phyloP scores from a whole-genome alignment of 2,888 invertebrate genomes.

The Drosophila pseudotakahashii region DNA sequence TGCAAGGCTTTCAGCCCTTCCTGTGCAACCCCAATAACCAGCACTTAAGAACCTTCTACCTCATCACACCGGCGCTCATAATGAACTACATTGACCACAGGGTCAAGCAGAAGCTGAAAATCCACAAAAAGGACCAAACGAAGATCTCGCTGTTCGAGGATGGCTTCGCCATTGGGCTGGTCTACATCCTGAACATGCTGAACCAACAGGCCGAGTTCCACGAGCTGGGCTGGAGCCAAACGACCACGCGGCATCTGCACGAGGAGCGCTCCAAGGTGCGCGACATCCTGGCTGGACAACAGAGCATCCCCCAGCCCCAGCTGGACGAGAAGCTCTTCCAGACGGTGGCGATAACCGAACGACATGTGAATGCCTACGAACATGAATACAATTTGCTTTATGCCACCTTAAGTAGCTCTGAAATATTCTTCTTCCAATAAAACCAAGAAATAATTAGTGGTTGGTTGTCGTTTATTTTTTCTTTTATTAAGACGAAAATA shows the following conservation, averaged over 20 bases:
- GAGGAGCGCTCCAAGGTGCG: constrained; percentile 86
- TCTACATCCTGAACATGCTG: constrained; percentile 95
- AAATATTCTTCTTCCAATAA: constrained; percentile 96
- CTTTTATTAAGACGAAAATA: constrained; percentile 71
- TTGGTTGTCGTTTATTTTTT: constrained; percentile 44
- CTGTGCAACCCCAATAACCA: constrained; percentile 93
- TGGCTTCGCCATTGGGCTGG: constrained; percentile 97
- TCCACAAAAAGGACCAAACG: constrained; percentile 90
- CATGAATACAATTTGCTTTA: constrained; percentile 95
- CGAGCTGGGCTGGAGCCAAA: constrained; percentile 97
- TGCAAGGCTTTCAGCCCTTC: constrained; percentile 96
- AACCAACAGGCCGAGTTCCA: constrained; percentile 95
- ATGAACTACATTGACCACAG: constrained; percentile 98
- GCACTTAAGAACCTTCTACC: constrained; percentile 95
- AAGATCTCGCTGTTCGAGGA: constrained; percentile 98
- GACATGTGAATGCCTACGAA: constrained; percentile 90
- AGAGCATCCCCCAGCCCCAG: constrained; percentile 45
- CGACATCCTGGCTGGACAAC: constrained; percentile 85
- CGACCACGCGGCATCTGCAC: constrained; percentile 90
- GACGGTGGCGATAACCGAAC: constrained; percentile 94
- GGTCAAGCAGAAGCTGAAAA: constrained; percentile 95
- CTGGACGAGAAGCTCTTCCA: constrained; percentile 93
- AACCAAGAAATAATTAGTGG: constrained; percentile 5
- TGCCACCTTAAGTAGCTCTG: constrained; percentile 96
- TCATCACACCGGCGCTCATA: constrained; percentile 96